phyloP scores from a whole-genome alignment of 2,113 vertebrate species.

The Columbina picui region DNA sequence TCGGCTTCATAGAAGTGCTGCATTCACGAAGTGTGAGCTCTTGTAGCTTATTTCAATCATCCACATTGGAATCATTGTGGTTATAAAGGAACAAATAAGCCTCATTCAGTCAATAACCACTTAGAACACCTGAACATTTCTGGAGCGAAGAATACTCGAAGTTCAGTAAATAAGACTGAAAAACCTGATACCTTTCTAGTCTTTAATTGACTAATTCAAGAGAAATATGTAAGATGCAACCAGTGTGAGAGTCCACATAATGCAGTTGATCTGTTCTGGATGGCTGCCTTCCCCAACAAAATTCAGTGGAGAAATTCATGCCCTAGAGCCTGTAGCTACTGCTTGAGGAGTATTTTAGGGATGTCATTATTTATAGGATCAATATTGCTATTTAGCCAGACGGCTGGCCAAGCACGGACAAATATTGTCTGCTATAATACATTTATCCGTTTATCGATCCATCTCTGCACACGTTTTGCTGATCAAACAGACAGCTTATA shows the following conservation, averaged over 20 bases:
- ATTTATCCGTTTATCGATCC: not conserved
- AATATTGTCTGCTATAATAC: not conserved
- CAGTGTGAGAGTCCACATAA: not conserved
- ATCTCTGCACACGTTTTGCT: not conserved
- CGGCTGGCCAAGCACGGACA: not conserved
- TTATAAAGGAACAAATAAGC: not conserved
- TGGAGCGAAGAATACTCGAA: not conserved
- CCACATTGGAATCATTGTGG: not conserved
- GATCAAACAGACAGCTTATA: not conserved
- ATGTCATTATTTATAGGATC: slow-evolving; percentile 7
- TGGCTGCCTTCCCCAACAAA: not conserved
- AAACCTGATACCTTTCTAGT: not conserved
- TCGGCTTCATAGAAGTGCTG: accelerated
- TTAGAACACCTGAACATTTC: not conserved
- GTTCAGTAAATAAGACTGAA: not conserved
- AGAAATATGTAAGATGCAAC: not conserved
- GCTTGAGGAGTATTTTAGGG: not conserved
- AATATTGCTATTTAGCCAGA: slow-evolving; percentile 16
- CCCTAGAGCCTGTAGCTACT: not conserved
- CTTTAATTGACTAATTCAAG: not conserved
- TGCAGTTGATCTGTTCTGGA: not conserved
- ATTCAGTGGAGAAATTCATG: not conserved
- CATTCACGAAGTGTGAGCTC: not conserved
- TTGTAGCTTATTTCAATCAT: not conserved
- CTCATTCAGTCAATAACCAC: not conserved